These are phyloP conservation scores for Nymphalis io DNA, from an alignment of 1,140 invertebrate genomes.

Conservation along the genomic window DNA sequence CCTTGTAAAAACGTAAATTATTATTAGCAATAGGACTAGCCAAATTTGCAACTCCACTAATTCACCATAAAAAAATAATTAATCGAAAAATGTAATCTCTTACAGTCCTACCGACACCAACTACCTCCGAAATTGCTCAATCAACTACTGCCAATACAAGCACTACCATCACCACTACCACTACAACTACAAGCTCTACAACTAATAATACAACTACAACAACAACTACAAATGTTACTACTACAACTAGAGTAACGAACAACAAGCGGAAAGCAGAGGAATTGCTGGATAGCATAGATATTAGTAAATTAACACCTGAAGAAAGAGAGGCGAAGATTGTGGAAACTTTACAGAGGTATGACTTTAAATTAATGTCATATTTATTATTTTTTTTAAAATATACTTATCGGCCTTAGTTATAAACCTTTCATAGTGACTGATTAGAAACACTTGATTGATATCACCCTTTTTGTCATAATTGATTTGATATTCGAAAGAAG, in stretches of 20 bases:
- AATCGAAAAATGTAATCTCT: too few species aligned
- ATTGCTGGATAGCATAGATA: conserved; percentile 34
- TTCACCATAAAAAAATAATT: too few species aligned
- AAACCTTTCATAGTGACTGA: too few species aligned
- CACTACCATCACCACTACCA: conserved; percentile 19
- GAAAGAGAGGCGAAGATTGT: conserved; percentile 61
- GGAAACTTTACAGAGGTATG: conserved; percentile 49
- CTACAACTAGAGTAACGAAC: conserved; percentile 22
- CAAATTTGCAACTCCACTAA: too few species aligned
- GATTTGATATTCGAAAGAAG: too few species aligned
- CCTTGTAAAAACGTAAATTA: too few species aligned
- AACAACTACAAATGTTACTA: conserved; percentile 15
- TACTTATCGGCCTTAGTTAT: too few species aligned
- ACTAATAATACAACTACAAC: conserved; percentile 1
- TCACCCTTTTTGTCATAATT: too few species aligned
- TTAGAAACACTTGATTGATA: too few species aligned
- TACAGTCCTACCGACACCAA: conserved; percentile 21
- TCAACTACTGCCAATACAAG: conserved; percentile 22
- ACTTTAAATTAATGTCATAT: neutral
- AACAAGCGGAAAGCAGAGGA: conserved; percentile 53
- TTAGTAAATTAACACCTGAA: conserved; percentile 40
- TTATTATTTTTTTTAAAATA: too few species aligned
- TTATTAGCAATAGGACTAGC: too few species aligned
- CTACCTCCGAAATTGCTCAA: conserved; percentile 41
- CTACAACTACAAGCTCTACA: conserved; percentile 11